These are phyloP conservation scores for Epinephelus lanceolatus DNA, from an alignment of 2,113 vertebrate species.

Conservation along the genomic window DNA sequence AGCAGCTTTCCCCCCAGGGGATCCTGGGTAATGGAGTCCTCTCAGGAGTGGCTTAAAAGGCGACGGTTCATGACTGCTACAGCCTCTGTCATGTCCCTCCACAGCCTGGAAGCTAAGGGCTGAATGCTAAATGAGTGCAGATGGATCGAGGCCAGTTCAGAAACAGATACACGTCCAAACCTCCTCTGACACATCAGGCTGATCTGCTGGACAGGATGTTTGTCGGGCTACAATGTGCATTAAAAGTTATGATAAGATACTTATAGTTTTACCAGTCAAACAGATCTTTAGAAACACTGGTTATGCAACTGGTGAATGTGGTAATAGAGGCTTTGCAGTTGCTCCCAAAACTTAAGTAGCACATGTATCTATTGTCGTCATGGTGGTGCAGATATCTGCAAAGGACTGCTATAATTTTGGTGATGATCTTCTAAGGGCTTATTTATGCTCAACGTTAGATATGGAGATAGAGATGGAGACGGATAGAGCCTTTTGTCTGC, in stretches of 20 bases:
- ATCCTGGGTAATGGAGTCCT: conserved; percentile 63
- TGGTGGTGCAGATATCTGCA: background rate
- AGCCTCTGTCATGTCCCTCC: conserved; percentile 52
- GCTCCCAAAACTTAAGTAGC: background rate
- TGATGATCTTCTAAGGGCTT: background rate
- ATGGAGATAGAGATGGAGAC: too few relatives aligned
- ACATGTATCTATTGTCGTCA: background rate
- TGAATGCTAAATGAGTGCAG: conserved; percentile 39
- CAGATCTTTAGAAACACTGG: background rate
- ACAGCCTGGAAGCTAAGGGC: conserved; percentile 47
- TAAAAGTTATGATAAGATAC: too few relatives aligned
- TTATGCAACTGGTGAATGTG: background rate
- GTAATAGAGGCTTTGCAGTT: background rate
- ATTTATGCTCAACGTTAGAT: too few relatives aligned
- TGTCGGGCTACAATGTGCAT: background rate
- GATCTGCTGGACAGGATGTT: conserved; percentile 32
- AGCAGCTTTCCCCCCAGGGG: conserved; percentile 39
- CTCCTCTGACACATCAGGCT: conserved; percentile 10
- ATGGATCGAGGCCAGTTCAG: conserved; percentile 20
- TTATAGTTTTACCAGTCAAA: background rate
- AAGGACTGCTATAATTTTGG: background rate
- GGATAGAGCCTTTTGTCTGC: too few relatives aligned
- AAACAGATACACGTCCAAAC: conserved; percentile 29
- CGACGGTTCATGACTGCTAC: conserved; percentile 45
- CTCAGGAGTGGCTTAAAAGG: conserved; percentile 30